Evolutionary conservation across 1,140 invertebrate genomes (phyloP).

Genomic region (Hyphantria cunea): DNA sequence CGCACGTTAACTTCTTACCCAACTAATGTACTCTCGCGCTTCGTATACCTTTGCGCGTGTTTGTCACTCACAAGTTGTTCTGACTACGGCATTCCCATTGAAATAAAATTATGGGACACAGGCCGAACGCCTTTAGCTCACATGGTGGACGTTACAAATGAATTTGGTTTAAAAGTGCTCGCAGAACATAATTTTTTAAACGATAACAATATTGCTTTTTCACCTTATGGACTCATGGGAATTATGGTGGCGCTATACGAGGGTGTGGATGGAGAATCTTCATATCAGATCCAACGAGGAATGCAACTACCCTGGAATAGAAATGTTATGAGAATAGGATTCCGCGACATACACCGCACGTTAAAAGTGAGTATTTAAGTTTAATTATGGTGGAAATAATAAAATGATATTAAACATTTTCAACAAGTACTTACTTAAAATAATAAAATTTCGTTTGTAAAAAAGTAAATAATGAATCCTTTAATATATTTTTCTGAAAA

Average conservation of each 20-base stretch:
- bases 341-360: slow-evolving; percentile 89
- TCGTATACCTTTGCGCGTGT: slow-evolving; percentile 40
- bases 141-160: slow-evolving; percentile 90
- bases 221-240: slow-evolving; percentile 89
- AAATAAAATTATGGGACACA: slow-evolving; percentile 70
- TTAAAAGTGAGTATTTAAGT: slow-evolving; percentile 87
- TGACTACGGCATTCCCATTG: slow-evolving; percentile 64
- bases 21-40: slow-evolving; percentile 24
- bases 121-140: slow-evolving; percentile 84
- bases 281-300: slow-evolving; percentile 86
- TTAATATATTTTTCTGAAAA: too few relatives aligned
- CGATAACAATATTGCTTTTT: slow-evolving; percentile 92
- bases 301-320: slow-evolving; percentile 86
- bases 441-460: too few relatives aligned
- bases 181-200: slow-evolving; percentile 85
- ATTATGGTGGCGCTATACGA: slow-evolving; percentile 90
- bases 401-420: too few relatives aligned
- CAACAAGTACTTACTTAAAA: too few relatives aligned
- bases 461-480: too few relatives aligned
- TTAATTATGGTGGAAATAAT: too few relatives aligned
- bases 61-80: slow-evolving; percentile 27
- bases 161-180: slow-evolving; percentile 87
- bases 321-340: slow-evolving; percentile 87
- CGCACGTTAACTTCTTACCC: slow-evolving; percentile 41
- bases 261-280: slow-evolving; percentile 86